phyloP scores from a whole-genome alignment of 2,113 vertebrate genomes.

The Prochilodus magdalenae region DNA sequence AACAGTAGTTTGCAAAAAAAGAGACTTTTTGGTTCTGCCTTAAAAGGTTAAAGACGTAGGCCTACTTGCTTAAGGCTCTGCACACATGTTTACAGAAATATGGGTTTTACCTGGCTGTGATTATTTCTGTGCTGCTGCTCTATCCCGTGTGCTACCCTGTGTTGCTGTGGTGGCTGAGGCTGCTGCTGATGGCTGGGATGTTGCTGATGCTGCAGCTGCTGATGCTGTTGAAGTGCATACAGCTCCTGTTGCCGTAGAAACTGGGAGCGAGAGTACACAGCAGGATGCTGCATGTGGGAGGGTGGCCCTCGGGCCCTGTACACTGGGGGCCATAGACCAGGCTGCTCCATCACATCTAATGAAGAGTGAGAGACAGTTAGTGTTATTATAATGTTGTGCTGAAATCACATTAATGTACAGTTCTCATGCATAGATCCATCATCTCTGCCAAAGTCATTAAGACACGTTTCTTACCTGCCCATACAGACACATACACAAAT shows the following conservation, averaged over 20 bases:
- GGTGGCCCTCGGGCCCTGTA: slow-evolving; percentile 87
- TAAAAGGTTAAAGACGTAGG: too few relatives aligned
- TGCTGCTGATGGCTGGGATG: slow-evolving; percentile 76
- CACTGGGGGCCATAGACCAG: slow-evolving; percentile 93
- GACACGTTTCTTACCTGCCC: slow-evolving; percentile 35
- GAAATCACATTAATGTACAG: slow-evolving; percentile 1
- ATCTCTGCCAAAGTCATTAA: slow-evolving; percentile 22
- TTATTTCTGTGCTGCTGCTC: slow-evolving; percentile 70
- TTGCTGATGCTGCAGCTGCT: slow-evolving; percentile 81
- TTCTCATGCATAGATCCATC: slow-evolving; percentile 34
- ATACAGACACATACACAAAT: slow-evolving; percentile 30
- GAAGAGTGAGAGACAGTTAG: slow-evolving; percentile 46
- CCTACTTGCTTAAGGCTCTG: background rate
- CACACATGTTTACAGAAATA: background rate
- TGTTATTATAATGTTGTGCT: background rate
- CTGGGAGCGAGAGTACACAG: slow-evolving; percentile 91
- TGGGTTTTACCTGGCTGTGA: slow-evolving; percentile 68
- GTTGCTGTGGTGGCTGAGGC: slow-evolving; percentile 57
- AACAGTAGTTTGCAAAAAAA: too few relatives aligned
- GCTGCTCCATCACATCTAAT: slow-evolving; percentile 97
- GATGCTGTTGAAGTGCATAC: slow-evolving; percentile 90
- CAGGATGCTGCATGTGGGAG: slow-evolving; percentile 92
- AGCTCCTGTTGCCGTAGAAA: slow-evolving; percentile 96
- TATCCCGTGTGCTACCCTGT: slow-evolving; percentile 65
- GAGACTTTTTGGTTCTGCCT: too few relatives aligned